Base-by-base conservation (phyloP, 1,140 invertebrate genomes). In the Matsumurasca onukii region DNA sequence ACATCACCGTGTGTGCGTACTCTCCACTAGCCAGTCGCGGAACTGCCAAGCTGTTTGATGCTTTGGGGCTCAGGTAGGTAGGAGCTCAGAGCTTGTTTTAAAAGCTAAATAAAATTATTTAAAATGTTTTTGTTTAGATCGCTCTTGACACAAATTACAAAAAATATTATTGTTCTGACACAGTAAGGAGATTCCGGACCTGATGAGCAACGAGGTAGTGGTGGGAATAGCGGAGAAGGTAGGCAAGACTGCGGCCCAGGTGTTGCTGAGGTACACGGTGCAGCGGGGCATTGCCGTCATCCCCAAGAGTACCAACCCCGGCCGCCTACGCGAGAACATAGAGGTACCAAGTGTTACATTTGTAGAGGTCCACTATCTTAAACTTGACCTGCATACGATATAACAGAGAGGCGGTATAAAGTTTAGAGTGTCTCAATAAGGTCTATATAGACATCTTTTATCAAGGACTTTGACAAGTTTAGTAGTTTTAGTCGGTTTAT, bases 271-370 rank as follows among this genome's bases (percentile, higher is more conserved):
- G 70, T 84, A 82, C 72, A 73, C 83, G 1, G 57, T 87, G n/a
- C 84, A 89, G 75, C 78, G 79, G 34, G 81, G 80, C 17, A 79
- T 88, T 27, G 77, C 74, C 27, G 82, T 82, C 5, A 86, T 90
- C 69, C 88, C 88, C 52, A 90, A 90, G 76, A 86, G 85, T 71
- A 80, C 78, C 3, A 85, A 80, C 73, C 71, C 79, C 1, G 65
- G 78, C 31, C 78, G 86, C 70, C 81, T 90, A 25, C 75, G 78
- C 48, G 78, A 86, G 67, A 91, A 91, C 76, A 82, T 82, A 61
- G 34, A 82, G 63, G 34, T 85, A 59, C 9, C 5, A n/a, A 12
- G 2, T 3, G 2, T 25, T 57, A n/a, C 24, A 20, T 57, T 9
- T 55, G 12, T 9, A 24, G 25, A 12, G 13, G 24, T 57, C 1